Conservation (phyloP, 2,797 vertebrate species). For the Coregonus sp. region DNA sequence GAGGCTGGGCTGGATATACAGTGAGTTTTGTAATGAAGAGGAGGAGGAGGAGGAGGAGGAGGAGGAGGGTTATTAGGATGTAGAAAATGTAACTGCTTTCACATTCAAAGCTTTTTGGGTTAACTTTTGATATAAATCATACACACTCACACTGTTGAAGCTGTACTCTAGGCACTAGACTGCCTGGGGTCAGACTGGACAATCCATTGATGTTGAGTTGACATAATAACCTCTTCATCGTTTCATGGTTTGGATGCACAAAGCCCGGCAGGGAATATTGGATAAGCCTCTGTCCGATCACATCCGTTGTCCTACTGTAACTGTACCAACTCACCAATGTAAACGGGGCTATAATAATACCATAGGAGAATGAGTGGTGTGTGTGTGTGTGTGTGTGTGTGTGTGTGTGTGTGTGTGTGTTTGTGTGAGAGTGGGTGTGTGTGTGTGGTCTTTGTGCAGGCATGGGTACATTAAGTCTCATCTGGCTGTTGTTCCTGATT, state of each 20-base stretch:
- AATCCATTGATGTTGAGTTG: slow-evolving; percentile 64
- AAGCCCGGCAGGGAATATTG: slow-evolving; percentile 18
- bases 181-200: slow-evolving; percentile 33
- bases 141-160: slow-evolving; percentile 33
- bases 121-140: background rate
- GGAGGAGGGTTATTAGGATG: background rate
- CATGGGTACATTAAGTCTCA: slow-evolving; percentile 13
- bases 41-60: background rate
- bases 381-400: background rate
- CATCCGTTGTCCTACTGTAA: slow-evolving; percentile 40
- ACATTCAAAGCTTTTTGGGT: background rate
- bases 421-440: background rate
- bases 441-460: too few species aligned
- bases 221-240: slow-evolving; percentile 53
- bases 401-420: background rate
- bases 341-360: too few species aligned
- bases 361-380: background rate
- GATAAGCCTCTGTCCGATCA: slow-evolving; percentile 49
- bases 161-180: background rate
- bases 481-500: slow-evolving; percentile 60
- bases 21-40: background rate
- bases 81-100: background rate
- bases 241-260: background rate
- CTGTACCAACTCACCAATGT: slow-evolving; percentile 8
- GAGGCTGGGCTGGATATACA: too few species aligned